These are phyloP conservation scores for Rhopalosiphum nymphaeae DNA, from an alignment of 2,888 invertebrate genomes.

Conservation along the genomic window DNA sequence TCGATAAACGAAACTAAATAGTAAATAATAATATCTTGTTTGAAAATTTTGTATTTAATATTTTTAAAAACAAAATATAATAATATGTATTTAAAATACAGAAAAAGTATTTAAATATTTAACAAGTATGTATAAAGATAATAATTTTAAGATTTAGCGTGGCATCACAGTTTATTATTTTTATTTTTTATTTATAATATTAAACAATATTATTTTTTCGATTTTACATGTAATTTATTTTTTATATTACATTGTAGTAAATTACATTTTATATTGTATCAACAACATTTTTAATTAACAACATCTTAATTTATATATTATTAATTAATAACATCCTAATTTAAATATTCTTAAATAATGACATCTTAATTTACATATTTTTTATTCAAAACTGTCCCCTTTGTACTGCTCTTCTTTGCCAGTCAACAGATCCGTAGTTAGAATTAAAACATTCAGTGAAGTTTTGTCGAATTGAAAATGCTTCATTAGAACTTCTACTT, in stretches of 20 bases:
- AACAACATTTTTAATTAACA: constrained; percentile 27
- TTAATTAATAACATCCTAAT: constrained; percentile 25
- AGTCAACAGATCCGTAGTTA: constrained; percentile 49
- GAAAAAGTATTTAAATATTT: constrained; percentile 17
- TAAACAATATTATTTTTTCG: constrained; percentile 27
- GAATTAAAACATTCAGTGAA: constrained; percentile 51
- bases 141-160: constrained; percentile 13
- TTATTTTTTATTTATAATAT: background rate
- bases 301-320: background rate
- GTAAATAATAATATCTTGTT: constrained; percentile 17
- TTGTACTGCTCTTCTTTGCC: constrained; percentile 37
- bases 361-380: constrained; percentile 36
- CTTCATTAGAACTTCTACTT: constrained; percentile 48
- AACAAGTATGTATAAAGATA: background rate
- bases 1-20: constrained; percentile 9
- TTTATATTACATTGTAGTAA: constrained; percentile 25
- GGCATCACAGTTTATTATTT: constrained; percentile 13
- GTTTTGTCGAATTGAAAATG: constrained; percentile 34
- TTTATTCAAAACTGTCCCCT: constrained; percentile 49
- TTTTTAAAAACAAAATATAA: constrained; percentile 15
- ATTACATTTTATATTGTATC: constrained; percentile 20
- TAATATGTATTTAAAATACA: constrained; percentile 17
- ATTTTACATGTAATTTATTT: constrained; percentile 26
- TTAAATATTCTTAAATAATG: constrained; percentile 38
- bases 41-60: constrained; percentile 7